Conservation (phyloP, 1,140 invertebrate species). For the Anthonomus grandis region DNA sequence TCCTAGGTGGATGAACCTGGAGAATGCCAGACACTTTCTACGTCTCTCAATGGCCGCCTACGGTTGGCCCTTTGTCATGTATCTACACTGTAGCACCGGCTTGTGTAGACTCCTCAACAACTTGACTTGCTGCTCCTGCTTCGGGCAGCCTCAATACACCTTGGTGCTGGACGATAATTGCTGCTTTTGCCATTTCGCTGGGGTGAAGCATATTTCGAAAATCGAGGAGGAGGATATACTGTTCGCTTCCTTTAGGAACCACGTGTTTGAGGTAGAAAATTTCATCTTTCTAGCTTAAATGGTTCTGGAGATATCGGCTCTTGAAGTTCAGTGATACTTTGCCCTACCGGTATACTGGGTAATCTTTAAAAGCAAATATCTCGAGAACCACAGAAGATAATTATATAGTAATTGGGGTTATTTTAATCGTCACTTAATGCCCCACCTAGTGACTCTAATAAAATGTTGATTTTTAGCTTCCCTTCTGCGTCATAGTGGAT, state of each 20-base stretch:
- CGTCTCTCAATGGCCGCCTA: constrained; percentile 80
- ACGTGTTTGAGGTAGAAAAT: constrained; percentile 76
- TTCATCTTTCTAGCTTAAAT: no score
- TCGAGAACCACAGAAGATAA: no score
- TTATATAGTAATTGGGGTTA: no score
- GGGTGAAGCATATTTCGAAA: constrained; percentile 73
- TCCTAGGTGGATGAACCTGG: constrained; percentile 76
- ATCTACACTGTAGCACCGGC: constrained; percentile 68
- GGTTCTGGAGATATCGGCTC: no score
- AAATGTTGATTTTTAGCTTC: constrained; percentile 66
- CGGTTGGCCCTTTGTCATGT: constrained; percentile 86
- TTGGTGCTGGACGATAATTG: constrained; percentile 83
- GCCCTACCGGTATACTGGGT: no score
- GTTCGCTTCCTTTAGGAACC: constrained; percentile 84
- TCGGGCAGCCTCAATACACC: constrained; percentile 59
- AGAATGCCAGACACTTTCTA: constrained; percentile 71
- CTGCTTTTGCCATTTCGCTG: constrained; percentile 83
- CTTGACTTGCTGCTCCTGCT: constrained; percentile 72
- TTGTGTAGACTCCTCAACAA: constrained; percentile 68
- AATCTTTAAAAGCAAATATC: no score
- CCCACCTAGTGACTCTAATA: no score
- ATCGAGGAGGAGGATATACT: constrained; percentile 75
- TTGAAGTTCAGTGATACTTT: no score
- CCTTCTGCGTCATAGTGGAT: constrained; percentile 84
- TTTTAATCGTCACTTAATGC: no score